Base-by-base conservation (phyloP, 2,113 vertebrate genomes). In the Neomonachus schauinslandi region DNA sequence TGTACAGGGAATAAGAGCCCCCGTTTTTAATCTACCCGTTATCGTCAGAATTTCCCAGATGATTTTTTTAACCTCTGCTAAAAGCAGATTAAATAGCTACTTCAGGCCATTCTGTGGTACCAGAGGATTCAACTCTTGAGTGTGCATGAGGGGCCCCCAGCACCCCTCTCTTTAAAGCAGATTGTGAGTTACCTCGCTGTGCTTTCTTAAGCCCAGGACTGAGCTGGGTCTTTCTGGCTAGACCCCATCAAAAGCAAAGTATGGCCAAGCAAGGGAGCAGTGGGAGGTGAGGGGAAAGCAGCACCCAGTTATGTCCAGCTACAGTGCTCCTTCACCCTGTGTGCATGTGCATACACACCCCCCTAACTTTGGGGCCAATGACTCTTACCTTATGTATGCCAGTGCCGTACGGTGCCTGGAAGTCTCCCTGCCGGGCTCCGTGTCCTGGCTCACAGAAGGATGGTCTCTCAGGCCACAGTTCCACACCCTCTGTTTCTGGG, bases 1-100 rank as follows among this genome's bases (percentile, higher is more conserved):
- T 12, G 13, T 36, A 22, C 80, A 89, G 65, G 80, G 69, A 95
- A 31, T 21, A 82, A 84, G 33, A 88, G 74, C 51, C 42, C 63
- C 46, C 26, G 67, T 80, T 97, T 97, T 83, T 81, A 57, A 87
- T 80, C 79, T 28, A 33, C 26, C 76, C 90, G 39, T 39, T 80
- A 15, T n/a, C 57, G 11, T 95, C 76, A 94, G 77, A 88, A 96
- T 81, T 95, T 86, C 82, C 81, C 89, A 94, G 65, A 22, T 81
- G 39, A 39, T 72, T 81, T 90, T 94, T 74, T 49, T 5, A 85
- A 74, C 28, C 69, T 89, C 53, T 55, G 11, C 77, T 84, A 8
- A 57, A 83, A 97, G 82, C 53, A 89, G 69, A 46, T 69, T 59
- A 91, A 93, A 57, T 22, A 84, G 57, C 10, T 46, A 33, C 69